These are phyloP conservation scores for Lagodon rhomboides DNA, from an alignment of 2,797 vertebrate species.

Conservation along the genomic window DNA sequence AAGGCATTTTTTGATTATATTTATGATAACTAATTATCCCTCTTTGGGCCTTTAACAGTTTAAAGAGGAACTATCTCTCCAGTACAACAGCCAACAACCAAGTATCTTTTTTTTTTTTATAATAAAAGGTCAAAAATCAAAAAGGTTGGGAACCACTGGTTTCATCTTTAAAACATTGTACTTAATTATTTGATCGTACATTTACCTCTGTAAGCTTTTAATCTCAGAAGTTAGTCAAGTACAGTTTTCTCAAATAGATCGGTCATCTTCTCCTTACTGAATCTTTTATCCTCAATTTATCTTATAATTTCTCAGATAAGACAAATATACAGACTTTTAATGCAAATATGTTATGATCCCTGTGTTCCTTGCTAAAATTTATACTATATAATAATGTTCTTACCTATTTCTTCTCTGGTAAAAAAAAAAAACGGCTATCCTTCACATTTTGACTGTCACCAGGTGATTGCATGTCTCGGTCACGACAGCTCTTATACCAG, in stretches of 20 bases:
- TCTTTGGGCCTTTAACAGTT: neutral
- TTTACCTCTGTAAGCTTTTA: no score
- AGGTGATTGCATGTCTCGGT: slow-evolving; percentile 1
- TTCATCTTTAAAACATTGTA: no score
- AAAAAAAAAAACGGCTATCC: slow-evolving; percentile 19
- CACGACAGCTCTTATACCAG: slow-evolving; percentile 58
- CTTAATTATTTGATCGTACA: no score
- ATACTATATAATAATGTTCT: slow-evolving; percentile 15
- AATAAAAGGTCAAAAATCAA: no score
- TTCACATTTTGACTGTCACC: neutral
- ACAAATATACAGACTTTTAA: neutral
- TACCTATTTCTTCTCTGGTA: slow-evolving; percentile 41
- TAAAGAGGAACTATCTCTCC: no score
- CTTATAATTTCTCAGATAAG: neutral
- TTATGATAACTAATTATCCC: no score
- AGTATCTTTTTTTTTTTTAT: no score
- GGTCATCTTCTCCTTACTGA: neutral
- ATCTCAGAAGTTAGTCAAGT: no score
- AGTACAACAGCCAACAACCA: no score
- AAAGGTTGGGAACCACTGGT: neutral
- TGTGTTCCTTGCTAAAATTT: neutral
- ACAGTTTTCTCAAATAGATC: neutral
- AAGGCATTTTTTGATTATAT: no score
- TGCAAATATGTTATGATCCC: neutral
- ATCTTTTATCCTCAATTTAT: neutral